Evolutionary conservation across 2,113 vertebrate species (phyloP).

Genomic region (Caranx ignobilis): DNA sequence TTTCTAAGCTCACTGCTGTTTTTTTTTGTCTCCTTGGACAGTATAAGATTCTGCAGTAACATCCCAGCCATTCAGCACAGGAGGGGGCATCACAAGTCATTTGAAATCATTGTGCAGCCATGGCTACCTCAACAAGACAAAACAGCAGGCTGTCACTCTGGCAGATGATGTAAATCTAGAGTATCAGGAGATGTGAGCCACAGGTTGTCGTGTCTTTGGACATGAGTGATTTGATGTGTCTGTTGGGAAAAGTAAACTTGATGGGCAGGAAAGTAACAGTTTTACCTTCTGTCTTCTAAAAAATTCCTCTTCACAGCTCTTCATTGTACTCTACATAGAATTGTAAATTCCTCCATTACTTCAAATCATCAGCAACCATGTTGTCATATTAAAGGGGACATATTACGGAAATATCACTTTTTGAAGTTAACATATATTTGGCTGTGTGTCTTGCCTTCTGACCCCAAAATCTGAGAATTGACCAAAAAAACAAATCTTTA

Average conservation of each 20-base stretch:
- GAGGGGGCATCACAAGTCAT: background rate
- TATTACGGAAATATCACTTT: no score
- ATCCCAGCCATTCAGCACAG: background rate
- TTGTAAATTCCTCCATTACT: background rate
- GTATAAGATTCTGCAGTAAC: background rate
- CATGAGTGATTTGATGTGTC: background rate
- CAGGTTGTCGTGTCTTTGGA: background rate
- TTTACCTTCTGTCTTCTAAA: no score
- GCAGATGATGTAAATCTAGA: background rate
- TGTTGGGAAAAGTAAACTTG: background rate
- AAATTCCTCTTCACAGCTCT: background rate
- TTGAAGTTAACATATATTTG: no score
- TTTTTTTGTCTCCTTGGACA: background rate
- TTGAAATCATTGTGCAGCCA: background rate
- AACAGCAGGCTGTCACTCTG: background rate
- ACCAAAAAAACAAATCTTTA: no score
- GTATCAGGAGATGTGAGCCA: background rate
- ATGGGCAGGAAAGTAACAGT: no score
- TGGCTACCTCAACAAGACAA: background rate
- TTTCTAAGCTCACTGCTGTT: background rate
- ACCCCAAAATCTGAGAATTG: no score
- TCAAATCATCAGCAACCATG: no score
- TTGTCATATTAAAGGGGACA: no score
- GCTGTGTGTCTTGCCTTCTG: no score
- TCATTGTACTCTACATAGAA: background rate